These are phyloP conservation scores for Uria lomvia DNA, from an alignment of 2,113 vertebrate species.

Conservation along the genomic window DNA sequence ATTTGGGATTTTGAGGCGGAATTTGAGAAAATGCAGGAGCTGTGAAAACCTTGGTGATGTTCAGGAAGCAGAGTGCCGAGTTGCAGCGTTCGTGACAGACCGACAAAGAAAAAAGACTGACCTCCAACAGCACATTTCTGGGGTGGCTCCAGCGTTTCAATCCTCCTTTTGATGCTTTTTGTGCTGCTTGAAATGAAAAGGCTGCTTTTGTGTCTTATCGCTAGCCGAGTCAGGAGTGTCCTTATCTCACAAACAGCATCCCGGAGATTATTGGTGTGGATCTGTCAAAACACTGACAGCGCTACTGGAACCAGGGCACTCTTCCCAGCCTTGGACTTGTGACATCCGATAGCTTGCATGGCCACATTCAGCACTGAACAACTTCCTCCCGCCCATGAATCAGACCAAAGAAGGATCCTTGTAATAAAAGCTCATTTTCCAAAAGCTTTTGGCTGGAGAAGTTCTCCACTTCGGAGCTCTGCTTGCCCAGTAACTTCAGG, in stretches of 20 bases:
- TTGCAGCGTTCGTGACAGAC: accelerated
- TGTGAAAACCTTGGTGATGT: not conserved
- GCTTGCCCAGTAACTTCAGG: not conserved
- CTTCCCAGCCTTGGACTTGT: not conserved
- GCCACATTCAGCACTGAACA: not conserved
- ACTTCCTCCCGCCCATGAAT: not conserved
- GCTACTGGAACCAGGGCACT: not conserved
- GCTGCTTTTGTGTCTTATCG: not conserved
- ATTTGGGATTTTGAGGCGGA: not conserved
- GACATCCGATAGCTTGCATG: not conserved
- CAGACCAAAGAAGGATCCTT: not conserved
- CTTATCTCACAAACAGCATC: not conserved
- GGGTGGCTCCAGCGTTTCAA: not conserved
- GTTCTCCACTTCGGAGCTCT: not conserved
- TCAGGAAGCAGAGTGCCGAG: not conserved
- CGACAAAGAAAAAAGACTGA: accelerated
- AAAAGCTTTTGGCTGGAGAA: not conserved
- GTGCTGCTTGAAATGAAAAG: not conserved
- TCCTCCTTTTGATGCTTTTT: not conserved
- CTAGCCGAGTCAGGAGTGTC: not conserved
- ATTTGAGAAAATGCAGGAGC: not conserved
- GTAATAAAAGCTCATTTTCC: not conserved
- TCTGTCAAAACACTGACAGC: not conserved
- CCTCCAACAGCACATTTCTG: not conserved
- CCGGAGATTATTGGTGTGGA: not conserved